Conservation (phyloP, 2,113 vertebrate species). For the Dipodomys merriami region DNA sequence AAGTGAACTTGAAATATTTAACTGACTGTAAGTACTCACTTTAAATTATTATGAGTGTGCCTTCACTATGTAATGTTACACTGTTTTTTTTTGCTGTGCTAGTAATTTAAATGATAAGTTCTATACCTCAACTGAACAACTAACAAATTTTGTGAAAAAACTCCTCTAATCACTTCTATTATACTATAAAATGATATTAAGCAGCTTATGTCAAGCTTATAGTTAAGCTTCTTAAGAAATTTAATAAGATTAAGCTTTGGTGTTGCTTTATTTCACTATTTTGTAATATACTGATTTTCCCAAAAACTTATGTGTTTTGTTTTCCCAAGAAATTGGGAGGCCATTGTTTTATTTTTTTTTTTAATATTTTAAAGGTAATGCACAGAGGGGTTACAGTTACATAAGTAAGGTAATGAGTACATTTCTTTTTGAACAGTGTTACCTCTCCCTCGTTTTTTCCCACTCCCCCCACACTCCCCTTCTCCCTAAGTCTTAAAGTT, state of each 20-base stretch:
- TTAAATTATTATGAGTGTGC: not conserved
- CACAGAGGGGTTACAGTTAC: no score
- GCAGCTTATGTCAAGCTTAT: not conserved
- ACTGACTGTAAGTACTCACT: not conserved
- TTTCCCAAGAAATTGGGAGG: not conserved
- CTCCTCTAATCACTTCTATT: not conserved
- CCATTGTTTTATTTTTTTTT: not conserved
- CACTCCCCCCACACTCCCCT: no score
- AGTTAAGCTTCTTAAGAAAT: no score
- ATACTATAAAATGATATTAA: not conserved
- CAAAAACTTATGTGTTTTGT: not conserved
- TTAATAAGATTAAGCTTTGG: no score
- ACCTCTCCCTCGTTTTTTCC: no score
- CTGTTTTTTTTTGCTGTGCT: not conserved
- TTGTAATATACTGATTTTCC: not conserved
- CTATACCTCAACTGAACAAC: not conserved
- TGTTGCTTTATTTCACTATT: not conserved
- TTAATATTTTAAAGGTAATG: not conserved
- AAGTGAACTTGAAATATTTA: slow-evolving; percentile 2
- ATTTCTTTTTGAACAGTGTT: no score
- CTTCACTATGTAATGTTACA: not conserved
- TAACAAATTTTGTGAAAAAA: not conserved
- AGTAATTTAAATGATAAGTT: not conserved
- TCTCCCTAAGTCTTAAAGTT: no score
- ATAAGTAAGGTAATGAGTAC: no score